Conservation (phyloP, 2,113 vertebrate species). For the Fulica atra region DNA sequence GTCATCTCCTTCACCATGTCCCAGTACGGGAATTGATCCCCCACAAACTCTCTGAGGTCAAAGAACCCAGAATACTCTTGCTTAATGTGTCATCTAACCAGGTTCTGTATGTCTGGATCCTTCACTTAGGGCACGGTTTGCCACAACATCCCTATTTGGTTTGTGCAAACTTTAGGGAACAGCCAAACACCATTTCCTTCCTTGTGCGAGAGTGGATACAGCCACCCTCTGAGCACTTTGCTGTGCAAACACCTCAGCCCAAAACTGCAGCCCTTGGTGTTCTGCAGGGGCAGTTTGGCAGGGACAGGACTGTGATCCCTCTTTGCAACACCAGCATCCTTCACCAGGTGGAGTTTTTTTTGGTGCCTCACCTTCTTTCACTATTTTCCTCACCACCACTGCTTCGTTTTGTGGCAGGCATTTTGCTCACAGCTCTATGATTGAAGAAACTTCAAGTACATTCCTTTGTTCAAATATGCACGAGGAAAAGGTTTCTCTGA, state of each 20-base stretch:
- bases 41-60: neutral
- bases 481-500: neutral
- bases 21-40: neutral
- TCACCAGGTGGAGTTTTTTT: rapidly evolving
- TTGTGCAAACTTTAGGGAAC: neutral
- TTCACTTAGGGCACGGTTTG: neutral
- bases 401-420: neutral
- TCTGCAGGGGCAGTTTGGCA: neutral
- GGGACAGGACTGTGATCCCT: neutral
- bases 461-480: neutral
- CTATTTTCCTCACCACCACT: neutral
- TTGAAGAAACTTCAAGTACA: neutral
- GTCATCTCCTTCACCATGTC: neutral
- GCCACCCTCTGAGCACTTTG: neutral
- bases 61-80: neutral
- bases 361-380: rapidly evolving
- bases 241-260: neutral
- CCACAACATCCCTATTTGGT: neutral
- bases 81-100: neutral
- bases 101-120: neutral
- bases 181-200: neutral
- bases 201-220: neutral
- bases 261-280: neutral
- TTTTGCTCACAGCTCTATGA: neutral
- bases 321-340: neutral